Conservation (phyloP, 1,140 invertebrate genomes). For the Globodera rostochiensis region DNA sequence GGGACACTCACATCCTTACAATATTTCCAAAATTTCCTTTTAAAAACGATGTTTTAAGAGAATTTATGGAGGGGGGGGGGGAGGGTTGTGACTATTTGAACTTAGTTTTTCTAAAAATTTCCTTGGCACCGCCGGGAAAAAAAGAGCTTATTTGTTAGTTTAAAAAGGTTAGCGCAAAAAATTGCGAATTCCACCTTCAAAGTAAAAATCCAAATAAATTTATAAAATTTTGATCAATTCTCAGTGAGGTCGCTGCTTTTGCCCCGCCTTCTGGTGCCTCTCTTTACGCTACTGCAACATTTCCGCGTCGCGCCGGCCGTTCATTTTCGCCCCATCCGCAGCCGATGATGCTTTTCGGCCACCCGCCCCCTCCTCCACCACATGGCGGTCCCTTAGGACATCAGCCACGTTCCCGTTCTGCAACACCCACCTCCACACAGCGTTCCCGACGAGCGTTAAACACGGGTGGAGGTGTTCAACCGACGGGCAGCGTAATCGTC, state of each 20-base stretch:
- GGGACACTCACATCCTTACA: too few relatives aligned
- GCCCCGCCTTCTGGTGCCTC: not conserved
- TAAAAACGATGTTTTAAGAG: too few relatives aligned
- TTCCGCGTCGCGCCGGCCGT: not conserved
- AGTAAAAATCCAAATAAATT: too few relatives aligned
- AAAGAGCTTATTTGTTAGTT: too few relatives aligned
- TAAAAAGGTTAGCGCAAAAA: too few relatives aligned
- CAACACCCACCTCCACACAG: conserved; percentile 18
- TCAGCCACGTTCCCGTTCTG: conserved; percentile 15
- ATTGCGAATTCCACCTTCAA: too few relatives aligned
- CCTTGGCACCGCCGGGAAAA: too few relatives aligned
- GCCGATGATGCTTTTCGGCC: conserved; percentile 14
- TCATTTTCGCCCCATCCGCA: not conserved
- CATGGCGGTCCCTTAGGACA: conserved; percentile 6
- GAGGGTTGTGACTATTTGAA: too few relatives aligned
- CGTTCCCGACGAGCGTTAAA: not conserved
- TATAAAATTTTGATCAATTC: not conserved
- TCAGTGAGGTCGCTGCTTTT: not conserved
- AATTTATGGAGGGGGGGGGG: too few relatives aligned
- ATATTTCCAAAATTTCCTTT: too few relatives aligned
- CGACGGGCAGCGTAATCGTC: not conserved
- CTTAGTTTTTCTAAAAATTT: too few relatives aligned
- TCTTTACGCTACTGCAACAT: conserved; percentile 18
- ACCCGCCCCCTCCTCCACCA: not conserved
- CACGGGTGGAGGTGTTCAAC: not conserved